phyloP scores from a whole-genome alignment of 2,888 invertebrate genomes.

The Cephus nigrinus region DNA sequence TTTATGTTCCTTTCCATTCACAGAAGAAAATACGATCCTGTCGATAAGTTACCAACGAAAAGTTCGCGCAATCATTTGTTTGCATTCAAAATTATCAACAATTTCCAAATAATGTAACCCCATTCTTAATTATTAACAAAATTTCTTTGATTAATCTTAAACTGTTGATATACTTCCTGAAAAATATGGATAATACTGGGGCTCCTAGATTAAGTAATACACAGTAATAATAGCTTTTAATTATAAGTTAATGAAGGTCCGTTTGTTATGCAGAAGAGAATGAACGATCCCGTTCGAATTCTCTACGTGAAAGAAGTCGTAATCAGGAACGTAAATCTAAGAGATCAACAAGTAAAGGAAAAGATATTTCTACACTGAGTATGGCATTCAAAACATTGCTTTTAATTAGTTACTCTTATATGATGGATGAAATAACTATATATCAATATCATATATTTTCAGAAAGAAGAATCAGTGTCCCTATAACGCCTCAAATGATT shows the following conservation, averaged over 20 bases:
- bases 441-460: background rate
- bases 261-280: background rate
- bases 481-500: background rate
- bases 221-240: background rate
- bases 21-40: background rate
- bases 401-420: background rate
- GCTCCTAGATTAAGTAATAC: background rate
- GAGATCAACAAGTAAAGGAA: background rate
- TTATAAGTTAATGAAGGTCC: background rate
- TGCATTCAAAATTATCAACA: background rate
- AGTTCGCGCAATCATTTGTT: background rate
- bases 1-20: background rate
- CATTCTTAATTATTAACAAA: background rate
- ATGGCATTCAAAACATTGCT: background rate
- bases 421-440: background rate
- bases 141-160: background rate
- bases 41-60: background rate
- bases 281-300: background rate
- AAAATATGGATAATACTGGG: background rate
- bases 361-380: background rate
- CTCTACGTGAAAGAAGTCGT: background rate
- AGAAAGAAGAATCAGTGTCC: background rate
- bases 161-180: background rate
- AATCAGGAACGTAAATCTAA: background rate
- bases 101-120: background rate